Base-by-base conservation (phyloP, 2,888 invertebrate genomes). In the Dynastes tityus region DNA sequence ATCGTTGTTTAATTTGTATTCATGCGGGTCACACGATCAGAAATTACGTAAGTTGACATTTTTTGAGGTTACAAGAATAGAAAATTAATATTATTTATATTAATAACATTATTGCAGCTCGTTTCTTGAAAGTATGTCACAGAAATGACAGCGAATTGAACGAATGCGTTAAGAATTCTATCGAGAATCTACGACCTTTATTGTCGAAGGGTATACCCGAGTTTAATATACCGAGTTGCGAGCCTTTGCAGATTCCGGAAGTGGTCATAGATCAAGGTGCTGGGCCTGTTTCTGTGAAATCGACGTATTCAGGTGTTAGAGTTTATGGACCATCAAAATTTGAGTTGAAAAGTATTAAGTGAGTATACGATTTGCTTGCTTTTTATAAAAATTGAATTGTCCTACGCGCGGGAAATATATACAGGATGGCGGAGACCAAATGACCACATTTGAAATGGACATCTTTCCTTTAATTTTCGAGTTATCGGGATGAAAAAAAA, bases 301-400 rank as follows among this genome's bases (percentile, higher is more conserved):
- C 93, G 2, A 90, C 89, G 16, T 94, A 91, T 84, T 90, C 87
- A 49, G 90, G 93, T 83, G 91, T 94, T 81, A 89, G 90, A 73
- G 90, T 94, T 0, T 89, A 89, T 78, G 94, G 94, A 0, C 92
- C 92, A 0, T 91, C 93, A 0, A 87, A 90, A 68, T 93, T 93
- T 89, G 86, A 88, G 3, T 89, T 94, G 0, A 91, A 90, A 83
- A 89, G 90, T 80, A 89, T 94, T 58, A 90, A 90, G 94, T 94
- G 87, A 91, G 91, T 89, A 64, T 9, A n/a, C 1, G 51, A 51
- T 32, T 32, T 32, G 4, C 4, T 5, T 2, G 2, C 1, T 32
- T 32, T 32, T 32, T 16, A 16, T 16, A 16, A 16, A 16, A 16
- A 16, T 16, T 16, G 16, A 16, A 16, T 16, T 16, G 16, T 16